These are phyloP conservation scores for Caenorhabditis sp. DNA, from an alignment of 2,888 invertebrate species.

Conservation along the genomic window DNA sequence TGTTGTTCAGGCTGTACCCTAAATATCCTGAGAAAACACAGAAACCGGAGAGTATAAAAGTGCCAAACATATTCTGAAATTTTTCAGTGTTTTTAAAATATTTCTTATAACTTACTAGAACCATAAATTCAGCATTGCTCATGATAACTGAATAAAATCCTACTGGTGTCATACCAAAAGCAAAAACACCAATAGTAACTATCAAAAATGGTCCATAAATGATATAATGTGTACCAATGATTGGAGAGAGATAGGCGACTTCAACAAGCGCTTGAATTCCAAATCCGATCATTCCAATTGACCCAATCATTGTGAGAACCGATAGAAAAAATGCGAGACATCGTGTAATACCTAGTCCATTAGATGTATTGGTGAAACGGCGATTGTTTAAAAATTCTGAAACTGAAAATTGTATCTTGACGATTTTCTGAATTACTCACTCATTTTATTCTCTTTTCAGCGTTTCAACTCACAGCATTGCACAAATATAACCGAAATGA, in stretches of 20 bases:
- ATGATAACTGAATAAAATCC: constrained; percentile 39
- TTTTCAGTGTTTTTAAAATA: background rate
- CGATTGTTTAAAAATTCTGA: constrained; percentile 23
- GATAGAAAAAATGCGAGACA: constrained; percentile 33
- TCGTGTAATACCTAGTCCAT: constrained; percentile 17
- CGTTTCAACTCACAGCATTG: background rate
- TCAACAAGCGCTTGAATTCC: constrained; percentile 34
- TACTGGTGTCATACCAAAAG: constrained; percentile 36
- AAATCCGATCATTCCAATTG: constrained; percentile 34
- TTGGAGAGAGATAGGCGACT: constrained; percentile 21
- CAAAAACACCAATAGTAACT: constrained; percentile 27
- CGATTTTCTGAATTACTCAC: constrained; percentile 20
- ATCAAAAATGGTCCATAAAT: constrained; percentile 17
- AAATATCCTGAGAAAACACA: constrained; percentile 17
- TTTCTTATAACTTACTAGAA: constrained; percentile 1
- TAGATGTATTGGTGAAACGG: constrained; percentile 9
- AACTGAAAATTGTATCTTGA: background rate
- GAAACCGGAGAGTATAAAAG: constrained; percentile 15
- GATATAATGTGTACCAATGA: constrained; percentile 33
- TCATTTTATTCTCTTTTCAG: constrained; percentile 9
- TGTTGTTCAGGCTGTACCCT: constrained; percentile 23
- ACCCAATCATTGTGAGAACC: constrained; percentile 31
- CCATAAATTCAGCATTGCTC: constrained; percentile 29
- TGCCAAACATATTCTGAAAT: constrained; percentile 23
- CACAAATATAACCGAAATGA: background rate